Conservation (phyloP, 2,888 invertebrate genomes). For the Lottia gigantea region DNA sequence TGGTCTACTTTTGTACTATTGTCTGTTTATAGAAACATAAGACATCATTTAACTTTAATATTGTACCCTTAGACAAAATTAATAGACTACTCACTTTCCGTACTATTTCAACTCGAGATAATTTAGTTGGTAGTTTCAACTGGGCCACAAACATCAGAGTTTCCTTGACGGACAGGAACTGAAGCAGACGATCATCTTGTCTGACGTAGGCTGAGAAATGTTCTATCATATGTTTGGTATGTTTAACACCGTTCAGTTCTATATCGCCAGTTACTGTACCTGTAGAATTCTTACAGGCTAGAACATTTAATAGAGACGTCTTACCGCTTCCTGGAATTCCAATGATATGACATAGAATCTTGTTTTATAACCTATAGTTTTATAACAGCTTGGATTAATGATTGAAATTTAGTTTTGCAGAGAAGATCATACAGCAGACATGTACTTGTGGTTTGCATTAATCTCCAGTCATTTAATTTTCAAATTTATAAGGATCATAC, state of each 20-base stretch:
- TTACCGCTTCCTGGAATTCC: conserved; percentile 85
- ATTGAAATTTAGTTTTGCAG: too few relatives aligned
- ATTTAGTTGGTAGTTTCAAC: conserved; percentile 69
- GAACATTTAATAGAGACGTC: conserved; percentile 91
- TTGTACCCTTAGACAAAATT: too few relatives aligned
- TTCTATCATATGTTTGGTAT: conserved; percentile 70
- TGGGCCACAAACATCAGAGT: conserved; percentile 66
- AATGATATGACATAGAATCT: not conserved
- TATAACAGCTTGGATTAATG: too few relatives aligned
- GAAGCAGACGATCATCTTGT: conserved; percentile 84
- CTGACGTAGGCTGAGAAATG: conserved; percentile 85
- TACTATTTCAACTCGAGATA: conserved; percentile 78
- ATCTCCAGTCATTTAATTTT: too few relatives aligned
- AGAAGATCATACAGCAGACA: too few relatives aligned
- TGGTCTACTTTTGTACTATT: too few relatives aligned
- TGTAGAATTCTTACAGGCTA: conserved; percentile 75
- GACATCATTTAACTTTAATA: too few relatives aligned
- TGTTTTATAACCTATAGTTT: too few relatives aligned
- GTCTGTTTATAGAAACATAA: too few relatives aligned
- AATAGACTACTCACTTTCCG: conserved; percentile 77
- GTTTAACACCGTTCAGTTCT: conserved; percentile 84
- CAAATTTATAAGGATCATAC: too few relatives aligned
- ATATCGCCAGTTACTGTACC: conserved; percentile 89
- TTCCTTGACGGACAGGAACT: conserved; percentile 88
- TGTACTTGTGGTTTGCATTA: too few relatives aligned